A percentile compares a stretch with the other conserved stretches of the same genome.
Conservation (phyloP, 2,888 invertebrate genomes). For the Hirtodrosophila cameraria region DNA sequence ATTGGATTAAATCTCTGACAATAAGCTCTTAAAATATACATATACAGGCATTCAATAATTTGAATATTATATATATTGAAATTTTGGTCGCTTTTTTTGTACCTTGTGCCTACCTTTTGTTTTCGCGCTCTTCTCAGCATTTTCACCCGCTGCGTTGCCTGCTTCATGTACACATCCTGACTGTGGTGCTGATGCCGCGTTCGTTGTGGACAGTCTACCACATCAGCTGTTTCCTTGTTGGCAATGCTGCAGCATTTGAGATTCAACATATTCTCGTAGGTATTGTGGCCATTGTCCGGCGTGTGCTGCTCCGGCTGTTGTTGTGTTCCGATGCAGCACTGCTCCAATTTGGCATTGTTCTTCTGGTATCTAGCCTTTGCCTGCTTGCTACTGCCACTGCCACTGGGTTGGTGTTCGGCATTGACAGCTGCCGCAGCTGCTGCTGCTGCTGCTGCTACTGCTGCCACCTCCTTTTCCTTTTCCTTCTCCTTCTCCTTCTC, state of each 20-base stretch:
- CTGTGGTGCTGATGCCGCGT: conserved; percentile 49
- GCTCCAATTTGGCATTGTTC: conserved; percentile 74
- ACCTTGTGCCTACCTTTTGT: conserved; percentile 81
- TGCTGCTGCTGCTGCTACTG: conserved; percentile 41
- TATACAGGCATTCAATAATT: too few relatives aligned
- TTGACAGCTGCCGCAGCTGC: conserved; percentile 23
- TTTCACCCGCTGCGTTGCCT: conserved; percentile 83
- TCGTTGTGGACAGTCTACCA: conserved; percentile 50
- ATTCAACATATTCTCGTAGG: conserved; percentile 83
- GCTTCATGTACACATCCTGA: conserved; percentile 82
- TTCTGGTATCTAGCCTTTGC: conserved; percentile 63
- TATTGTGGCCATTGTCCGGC: conserved; percentile 78
- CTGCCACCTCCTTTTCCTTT: conserved; percentile 42
- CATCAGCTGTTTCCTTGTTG: conserved; percentile 50
- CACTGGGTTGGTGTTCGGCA: conserved; percentile 45
- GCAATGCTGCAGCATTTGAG: conserved; percentile 76
- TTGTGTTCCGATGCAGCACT: conserved; percentile 53
- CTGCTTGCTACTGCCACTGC: conserved; percentile 43
- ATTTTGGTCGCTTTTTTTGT: not conserved
- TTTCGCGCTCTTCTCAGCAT: conserved; percentile 83
- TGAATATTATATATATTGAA: not conserved
- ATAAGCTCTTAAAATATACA: too few relatives aligned
- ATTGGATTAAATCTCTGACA: not conserved
- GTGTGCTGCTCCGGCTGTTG: conserved; percentile 54
- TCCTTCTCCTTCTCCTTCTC: conserved; percentile 68